Conservation (phyloP, 2,797 vertebrate genomes). For the Ispidina lecontei region DNA sequence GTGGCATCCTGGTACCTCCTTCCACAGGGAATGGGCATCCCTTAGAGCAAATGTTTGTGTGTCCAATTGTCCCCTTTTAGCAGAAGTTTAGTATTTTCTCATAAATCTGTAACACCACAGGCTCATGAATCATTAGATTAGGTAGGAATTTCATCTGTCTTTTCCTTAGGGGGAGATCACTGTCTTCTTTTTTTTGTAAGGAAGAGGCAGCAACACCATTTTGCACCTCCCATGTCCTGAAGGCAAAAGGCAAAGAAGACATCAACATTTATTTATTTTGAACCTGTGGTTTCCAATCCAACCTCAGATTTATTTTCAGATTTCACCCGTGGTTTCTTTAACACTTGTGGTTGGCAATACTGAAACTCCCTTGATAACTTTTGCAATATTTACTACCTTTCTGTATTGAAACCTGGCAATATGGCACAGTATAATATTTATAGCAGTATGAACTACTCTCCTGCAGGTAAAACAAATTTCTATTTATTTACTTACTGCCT, state of each 20-base stretch:
- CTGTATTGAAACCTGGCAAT: background rate
- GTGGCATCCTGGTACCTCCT: background rate
- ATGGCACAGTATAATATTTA: background rate
- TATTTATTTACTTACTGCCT: slow-evolving; percentile 21
- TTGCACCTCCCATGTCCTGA: background rate
- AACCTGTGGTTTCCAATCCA: background rate
- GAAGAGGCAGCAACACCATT: background rate
- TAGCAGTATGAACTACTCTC: background rate
- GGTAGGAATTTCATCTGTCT: background rate
- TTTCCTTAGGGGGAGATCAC: background rate
- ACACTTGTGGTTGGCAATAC: background rate
- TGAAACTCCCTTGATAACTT: background rate
- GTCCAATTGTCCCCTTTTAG: background rate
- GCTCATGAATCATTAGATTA: background rate
- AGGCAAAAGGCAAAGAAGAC: background rate
- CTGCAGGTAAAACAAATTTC: slow-evolving; percentile 13
- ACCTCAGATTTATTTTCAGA: background rate
- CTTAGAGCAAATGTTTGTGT: background rate
- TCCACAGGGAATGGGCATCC: background rate
- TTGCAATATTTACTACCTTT: background rate
- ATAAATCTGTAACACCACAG: background rate
- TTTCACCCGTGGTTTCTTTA: background rate
- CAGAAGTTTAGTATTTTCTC: background rate
- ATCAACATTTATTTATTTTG: background rate
- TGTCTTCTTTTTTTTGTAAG: background rate